Conservation (phyloP, 2,113 vertebrate genomes). For the Fregata magnificens region DNA sequence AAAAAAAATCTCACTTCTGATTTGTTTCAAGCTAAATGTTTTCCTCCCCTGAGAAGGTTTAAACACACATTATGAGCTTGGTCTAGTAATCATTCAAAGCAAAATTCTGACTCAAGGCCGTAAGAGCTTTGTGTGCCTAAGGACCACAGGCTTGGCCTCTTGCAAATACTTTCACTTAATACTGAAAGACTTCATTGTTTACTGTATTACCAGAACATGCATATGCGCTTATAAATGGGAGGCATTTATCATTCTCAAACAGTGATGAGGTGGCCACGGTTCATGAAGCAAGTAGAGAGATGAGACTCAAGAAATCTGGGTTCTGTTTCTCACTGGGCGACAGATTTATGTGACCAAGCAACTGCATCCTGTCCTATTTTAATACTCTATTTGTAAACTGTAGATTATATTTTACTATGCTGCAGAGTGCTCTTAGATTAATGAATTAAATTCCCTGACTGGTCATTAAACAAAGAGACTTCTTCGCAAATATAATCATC, state of each 20-base stretch:
- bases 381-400: not conserved
- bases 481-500: constrained; percentile 3
- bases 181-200: constrained; percentile 62
- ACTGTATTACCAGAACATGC: constrained; percentile 30
- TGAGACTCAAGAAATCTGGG: not conserved
- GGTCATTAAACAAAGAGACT: constrained; percentile 22
- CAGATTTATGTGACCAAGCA: constrained; percentile 2
- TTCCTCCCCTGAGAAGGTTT: constrained; percentile 23
- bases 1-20: not conserved
- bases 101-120: not conserved
- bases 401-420: not conserved
- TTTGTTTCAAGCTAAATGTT: not conserved
- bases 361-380: not conserved
- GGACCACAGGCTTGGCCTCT: constrained; percentile 33
- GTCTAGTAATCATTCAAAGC: constrained; percentile 18
- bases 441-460: constrained; percentile 26
- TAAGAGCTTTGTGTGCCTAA: constrained; percentile 1
- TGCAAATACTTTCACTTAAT: constrained; percentile 28
- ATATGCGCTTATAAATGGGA: constrained; percentile 11
- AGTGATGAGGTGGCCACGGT: constrained; percentile 23
- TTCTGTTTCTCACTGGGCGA: not conserved
- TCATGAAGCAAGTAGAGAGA: constrained; percentile 38
- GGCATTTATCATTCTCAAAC: constrained; percentile 46
- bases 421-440: not conserved
- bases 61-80: constrained; percentile 14